These are phyloP conservation scores for Achlya flavicornis DNA, from an alignment of 2,888 invertebrate genomes.

Conservation along the genomic window DNA sequence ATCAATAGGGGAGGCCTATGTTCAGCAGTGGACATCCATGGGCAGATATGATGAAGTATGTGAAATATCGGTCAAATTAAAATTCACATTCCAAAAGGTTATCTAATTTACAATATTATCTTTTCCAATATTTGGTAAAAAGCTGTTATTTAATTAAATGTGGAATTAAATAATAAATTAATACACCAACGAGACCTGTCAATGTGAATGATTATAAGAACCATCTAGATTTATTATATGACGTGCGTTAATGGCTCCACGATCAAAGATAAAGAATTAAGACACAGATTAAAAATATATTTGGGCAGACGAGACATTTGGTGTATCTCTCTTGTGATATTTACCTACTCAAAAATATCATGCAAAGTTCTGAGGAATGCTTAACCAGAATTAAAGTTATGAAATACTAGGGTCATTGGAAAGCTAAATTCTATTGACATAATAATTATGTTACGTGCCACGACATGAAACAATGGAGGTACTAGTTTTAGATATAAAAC, in stretches of 20 bases:
- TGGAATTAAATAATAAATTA: conserved; percentile 34
- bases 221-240: conserved; percentile 55
- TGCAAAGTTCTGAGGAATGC: no score
- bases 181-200: conserved; percentile 39
- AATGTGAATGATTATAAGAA: conserved; percentile 56
- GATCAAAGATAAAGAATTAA: conserved; percentile 50
- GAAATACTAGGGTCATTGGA: no score
- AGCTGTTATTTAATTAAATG: conserved; percentile 20
- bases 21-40: no score
- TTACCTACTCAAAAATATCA: neutral
- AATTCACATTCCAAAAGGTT: neutral
- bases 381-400: no score
- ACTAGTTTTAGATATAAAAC: no score
- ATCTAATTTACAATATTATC: neutral
- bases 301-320: conserved; percentile 20
- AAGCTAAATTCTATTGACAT: no score
- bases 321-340: conserved; percentile 12
- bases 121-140: conserved; percentile 7
- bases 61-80: neutral
- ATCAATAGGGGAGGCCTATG: no score
- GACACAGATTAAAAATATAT: conserved; percentile 21
- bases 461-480: no score
- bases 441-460: no score
- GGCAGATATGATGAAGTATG: no score
- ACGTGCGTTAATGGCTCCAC: conserved; percentile 52